Evolutionary conservation across 2,113 vertebrate species (phyloP).

Genomic region (Podarcis cretensis): DNA sequence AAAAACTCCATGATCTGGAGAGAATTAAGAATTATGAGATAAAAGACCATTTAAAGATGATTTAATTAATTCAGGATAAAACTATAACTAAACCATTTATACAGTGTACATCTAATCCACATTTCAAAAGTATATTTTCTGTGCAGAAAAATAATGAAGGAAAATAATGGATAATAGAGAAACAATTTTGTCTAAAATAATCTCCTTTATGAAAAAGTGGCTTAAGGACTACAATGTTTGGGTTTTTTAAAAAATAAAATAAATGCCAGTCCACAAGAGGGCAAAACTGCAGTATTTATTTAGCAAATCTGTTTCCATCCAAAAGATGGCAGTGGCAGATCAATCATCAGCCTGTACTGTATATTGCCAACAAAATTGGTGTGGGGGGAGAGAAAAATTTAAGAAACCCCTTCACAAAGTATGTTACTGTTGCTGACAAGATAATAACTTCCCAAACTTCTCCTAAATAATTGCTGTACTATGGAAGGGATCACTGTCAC

Average conservation of each 20-base stretch:
- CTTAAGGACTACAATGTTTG: rapidly evolving
- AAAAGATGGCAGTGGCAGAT: slow-evolving; percentile 49
- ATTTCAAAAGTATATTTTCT: neutral
- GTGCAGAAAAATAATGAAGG: neutral
- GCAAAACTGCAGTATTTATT: neutral
- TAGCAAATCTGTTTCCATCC: slow-evolving; percentile 22
- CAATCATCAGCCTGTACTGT: neutral
- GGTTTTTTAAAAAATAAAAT: neutral
- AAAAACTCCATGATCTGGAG: rapidly evolving
- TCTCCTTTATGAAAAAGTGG: rapidly evolving
- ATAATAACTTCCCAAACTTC: neutral
- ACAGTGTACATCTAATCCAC: neutral
- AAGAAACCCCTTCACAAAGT: rapidly evolving
- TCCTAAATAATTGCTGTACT: neutral
- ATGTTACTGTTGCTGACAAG: neutral
- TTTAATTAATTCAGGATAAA: neutral
- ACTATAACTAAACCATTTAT: neutral
- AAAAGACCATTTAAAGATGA: neutral
- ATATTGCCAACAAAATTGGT: neutral
- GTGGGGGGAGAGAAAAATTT: neutral
- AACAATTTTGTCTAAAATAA: rapidly evolving
- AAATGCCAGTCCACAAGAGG: neutral
- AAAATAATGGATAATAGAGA: neutral
- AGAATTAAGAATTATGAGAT: neutral
- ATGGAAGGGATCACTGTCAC: neutral